These are phyloP conservation scores for Pungitius pungitius DNA, from an alignment of 2,113 vertebrate species.

Conservation along the genomic window DNA sequence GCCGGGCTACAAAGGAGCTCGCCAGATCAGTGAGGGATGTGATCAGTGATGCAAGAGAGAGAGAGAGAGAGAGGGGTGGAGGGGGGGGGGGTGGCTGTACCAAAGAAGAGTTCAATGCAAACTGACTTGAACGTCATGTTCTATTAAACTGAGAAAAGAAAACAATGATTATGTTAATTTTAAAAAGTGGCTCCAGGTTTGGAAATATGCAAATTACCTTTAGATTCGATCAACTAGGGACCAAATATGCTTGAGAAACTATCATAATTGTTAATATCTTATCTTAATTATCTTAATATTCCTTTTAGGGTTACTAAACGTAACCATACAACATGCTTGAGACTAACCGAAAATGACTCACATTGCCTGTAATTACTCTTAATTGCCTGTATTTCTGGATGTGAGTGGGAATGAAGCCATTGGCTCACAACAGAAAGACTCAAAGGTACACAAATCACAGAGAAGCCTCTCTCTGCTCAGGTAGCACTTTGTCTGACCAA, in stretches of 20 bases:
- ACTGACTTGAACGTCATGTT: background rate
- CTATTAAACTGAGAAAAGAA: background rate
- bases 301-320: background rate
- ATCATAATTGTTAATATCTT: background rate
- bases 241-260: background rate
- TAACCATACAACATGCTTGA: background rate
- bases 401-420: background rate
- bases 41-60: slow-evolving; percentile 43
- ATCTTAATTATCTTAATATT: too few relatives aligned
- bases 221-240: background rate
- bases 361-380: too few relatives aligned
- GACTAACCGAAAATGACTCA: too few relatives aligned
- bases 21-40: slow-evolving; percentile 18
- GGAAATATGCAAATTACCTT: background rate
- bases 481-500: too few relatives aligned
- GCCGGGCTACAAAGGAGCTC: slow-evolving; percentile 22
- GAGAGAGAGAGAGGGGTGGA: slow-evolving; percentile 1
- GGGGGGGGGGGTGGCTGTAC: slow-evolving; percentile 58
- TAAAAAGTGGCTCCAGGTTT: background rate
- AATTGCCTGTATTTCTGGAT: too few relatives aligned
- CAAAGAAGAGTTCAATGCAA: slow-evolving; percentile 13
- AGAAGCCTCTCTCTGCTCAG: too few relatives aligned
- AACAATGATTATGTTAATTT: background rate
- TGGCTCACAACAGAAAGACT: too few relatives aligned
- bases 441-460: too few relatives aligned